Evolutionary conservation across 2,888 invertebrate species (phyloP), one percentile per base, ranked within the genome.

Genomic region (Phasia obesa): DNA sequence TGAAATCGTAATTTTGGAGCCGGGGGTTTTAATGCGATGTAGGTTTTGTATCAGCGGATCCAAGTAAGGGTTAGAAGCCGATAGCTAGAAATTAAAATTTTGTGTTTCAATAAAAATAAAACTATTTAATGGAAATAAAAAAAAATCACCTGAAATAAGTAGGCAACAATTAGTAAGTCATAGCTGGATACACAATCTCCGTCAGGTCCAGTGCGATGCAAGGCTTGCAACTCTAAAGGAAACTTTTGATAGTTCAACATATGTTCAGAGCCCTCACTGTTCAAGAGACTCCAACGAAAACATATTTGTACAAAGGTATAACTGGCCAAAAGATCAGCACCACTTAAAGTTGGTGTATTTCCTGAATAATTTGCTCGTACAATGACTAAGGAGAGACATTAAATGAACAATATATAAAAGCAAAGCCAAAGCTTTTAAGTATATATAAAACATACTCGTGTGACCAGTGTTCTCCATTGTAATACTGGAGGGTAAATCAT

Each of bases 201-300:
- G 0, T 84, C 75, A 1, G 88, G 86, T 1, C 88, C 88, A 0
- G 88, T 88, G 65, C 88, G 88, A 81, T 91, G 91, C 79, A 88
- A 88, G 13, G 87, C 89, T 86, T 94, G 94, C 85, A 94, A 86
- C 88, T 94, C 94, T 90, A 94, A 90, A 0, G 94, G 92, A 86
- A 91, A 94, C 84, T 92, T 92, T 55, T 89, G 88, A 70, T 91
- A 90, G 85, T 94, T 92, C 0, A 94, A 86, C 59, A 93, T 92
- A 84, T 94, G 94, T 86, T 94, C 94, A 11, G 93, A 93, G 27
- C 94, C 94, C 85, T 93, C 93, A 31, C 92, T 90, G 84, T 93
- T 92, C 65, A 91, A 91, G 4, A 92, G 91, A 38, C 94, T 93
- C 94, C 94, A 94, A 44, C 93, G 93, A 83, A 94, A 93, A 55